A percentile compares a stretch with the other conserved stretches of the same genome.
These are phyloP conservation scores for Poeciliopsis presidionis DNA, from an alignment of 2,797 vertebrate genomes.

Conservation along the genomic window DNA sequence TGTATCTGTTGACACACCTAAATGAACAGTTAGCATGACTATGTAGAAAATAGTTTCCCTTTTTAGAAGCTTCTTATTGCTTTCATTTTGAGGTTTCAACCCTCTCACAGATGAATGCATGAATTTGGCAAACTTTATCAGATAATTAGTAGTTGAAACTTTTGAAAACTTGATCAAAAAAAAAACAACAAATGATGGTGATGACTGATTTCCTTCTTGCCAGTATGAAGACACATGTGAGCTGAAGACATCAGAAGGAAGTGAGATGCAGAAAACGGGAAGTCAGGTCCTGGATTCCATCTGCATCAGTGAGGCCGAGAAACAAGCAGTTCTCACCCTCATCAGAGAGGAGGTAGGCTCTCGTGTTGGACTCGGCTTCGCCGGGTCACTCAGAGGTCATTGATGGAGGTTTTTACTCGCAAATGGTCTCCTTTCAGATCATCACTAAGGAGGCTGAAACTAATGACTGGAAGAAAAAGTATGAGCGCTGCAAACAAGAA, in stretches of 20 bases:
- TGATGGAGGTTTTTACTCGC: background rate
- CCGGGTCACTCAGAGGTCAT: background rate
- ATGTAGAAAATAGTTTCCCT: background rate
- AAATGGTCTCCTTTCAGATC: constrained; percentile 80
- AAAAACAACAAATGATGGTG: background rate
- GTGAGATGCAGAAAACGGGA: constrained; percentile 75
- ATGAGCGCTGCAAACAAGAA: constrained; percentile 88
- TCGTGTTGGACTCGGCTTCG: constrained; percentile 5
- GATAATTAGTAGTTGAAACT: background rate
- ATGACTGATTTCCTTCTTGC: constrained; percentile 40
- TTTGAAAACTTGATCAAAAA: background rate
- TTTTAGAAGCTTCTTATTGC: background rate
- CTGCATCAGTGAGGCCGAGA: constrained; percentile 88
- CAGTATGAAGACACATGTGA: constrained; percentile 64
- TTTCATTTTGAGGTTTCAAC: background rate
- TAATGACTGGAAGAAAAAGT: constrained; percentile 92
- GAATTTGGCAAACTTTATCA: background rate
- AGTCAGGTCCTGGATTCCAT: constrained; percentile 84
- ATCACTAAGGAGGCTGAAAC: constrained; percentile 93
- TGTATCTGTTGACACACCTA: background rate
- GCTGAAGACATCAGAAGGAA: constrained; percentile 62
- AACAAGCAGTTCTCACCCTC: constrained; percentile 87
- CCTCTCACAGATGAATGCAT: too few species aligned
- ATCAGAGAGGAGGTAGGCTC: constrained; percentile 90
- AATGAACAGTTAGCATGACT: background rate